A percentile compares a stretch with the other conserved stretches of the same genome.
Evolutionary conservation across 2,797 vertebrate species (phyloP).

Genomic region (Dipus sagitta): DNA sequence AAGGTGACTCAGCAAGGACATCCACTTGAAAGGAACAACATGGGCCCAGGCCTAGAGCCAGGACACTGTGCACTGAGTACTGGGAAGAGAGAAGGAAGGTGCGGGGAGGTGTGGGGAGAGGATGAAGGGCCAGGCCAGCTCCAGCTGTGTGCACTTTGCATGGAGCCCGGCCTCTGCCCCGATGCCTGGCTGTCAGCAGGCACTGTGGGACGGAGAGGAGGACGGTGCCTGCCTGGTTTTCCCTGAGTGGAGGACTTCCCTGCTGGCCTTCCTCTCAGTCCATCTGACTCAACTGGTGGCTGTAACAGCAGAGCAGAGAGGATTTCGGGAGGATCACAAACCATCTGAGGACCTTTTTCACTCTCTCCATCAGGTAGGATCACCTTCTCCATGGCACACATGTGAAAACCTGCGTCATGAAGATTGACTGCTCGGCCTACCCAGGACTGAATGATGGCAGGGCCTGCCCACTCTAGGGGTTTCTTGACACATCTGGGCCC

Average conservation of each 20-base stretch:
- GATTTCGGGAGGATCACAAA: not conserved
- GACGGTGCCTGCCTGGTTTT: not conserved
- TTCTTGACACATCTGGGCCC: not conserved
- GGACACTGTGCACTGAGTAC: not conserved
- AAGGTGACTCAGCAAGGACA: not conserved
- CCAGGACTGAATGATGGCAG: not conserved
- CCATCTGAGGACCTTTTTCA: not conserved
- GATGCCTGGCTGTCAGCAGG: not conserved
- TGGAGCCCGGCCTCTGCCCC: not conserved
- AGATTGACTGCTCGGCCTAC: not conserved
- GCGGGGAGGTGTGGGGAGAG: too few relatives aligned
- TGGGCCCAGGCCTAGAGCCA: not conserved
- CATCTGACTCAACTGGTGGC: too few relatives aligned
- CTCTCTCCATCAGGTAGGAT: not conserved
- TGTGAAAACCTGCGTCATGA: not conserved
- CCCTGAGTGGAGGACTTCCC: not conserved
- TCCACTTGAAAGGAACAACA: not conserved
- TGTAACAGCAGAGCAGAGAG: too few relatives aligned
- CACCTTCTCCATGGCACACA: not conserved
- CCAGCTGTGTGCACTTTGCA: fast-evolving
- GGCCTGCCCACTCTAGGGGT: not conserved
- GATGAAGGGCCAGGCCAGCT: not conserved
- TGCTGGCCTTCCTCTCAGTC: too few relatives aligned
- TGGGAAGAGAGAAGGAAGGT: not conserved
- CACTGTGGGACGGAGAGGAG: fast-evolving